Percentiles rank a stretch among this genome's conserved stretches.
Evolutionary conservation across 2,888 invertebrate species (phyloP).

Genomic region (Danaus chrysippus): DNA sequence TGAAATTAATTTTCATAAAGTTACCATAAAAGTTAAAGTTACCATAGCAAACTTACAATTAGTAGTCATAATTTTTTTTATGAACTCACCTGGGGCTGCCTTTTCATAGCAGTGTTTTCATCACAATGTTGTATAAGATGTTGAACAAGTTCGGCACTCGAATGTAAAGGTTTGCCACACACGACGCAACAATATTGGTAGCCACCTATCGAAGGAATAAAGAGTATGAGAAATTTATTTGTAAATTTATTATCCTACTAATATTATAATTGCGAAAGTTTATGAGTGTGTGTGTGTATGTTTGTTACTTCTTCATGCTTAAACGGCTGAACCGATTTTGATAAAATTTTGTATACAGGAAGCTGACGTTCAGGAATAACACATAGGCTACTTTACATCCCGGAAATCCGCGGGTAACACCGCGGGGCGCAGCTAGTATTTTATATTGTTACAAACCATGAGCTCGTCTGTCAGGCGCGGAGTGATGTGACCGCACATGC

Average conservation of each 20-base stretch:
- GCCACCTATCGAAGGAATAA: slow-evolving; percentile 51
- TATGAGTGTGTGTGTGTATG: too few relatives aligned
- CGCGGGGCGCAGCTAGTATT: too few relatives aligned
- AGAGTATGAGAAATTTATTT: background rate
- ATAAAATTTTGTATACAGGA: too few relatives aligned
- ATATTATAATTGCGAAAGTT: too few relatives aligned
- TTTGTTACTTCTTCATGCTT: too few relatives aligned
- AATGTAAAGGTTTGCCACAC: slow-evolving; percentile 83
- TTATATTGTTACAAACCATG: slow-evolving; percentile 45
- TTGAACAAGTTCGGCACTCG: slow-evolving; percentile 87
- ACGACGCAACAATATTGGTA: slow-evolving; percentile 87
- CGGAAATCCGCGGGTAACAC: too few relatives aligned
- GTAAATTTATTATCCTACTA: background rate
- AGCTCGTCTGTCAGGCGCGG: slow-evolving; percentile 86
- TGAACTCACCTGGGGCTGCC: slow-evolving; percentile 82
- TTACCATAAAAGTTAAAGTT: background rate
- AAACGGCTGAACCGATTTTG: too few relatives aligned
- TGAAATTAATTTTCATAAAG: slow-evolving; percentile 43
- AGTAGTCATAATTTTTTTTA: background rate
- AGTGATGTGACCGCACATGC: slow-evolving; percentile 92
- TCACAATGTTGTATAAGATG: slow-evolving; percentile 93
- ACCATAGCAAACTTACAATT: background rate
- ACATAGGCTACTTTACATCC: too few relatives aligned
- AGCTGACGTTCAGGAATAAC: too few relatives aligned
- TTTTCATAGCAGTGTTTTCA: slow-evolving; percentile 88